Base-by-base conservation (phyloP, 30 jellyfish, hydroid and myxozoan species). In the Aurelia aurita region DNA sequence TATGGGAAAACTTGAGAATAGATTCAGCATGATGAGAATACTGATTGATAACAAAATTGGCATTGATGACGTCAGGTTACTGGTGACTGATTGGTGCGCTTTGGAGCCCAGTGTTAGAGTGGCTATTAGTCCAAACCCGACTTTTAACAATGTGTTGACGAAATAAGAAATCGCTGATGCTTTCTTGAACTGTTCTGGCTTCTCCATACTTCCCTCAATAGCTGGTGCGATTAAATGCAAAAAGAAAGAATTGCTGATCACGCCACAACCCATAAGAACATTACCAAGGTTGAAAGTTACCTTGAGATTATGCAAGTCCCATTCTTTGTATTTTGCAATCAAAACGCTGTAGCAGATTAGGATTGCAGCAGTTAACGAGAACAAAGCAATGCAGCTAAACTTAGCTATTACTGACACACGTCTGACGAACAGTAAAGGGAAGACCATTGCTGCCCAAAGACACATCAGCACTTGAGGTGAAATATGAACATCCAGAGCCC, bases 361-460 rank as follows among this genome's bases (percentile, higher is more conserved):
- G 7, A 74, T 23, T 0, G 89, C 91, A 44, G 35, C 4, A 9
- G 65, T 46, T 6, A 58, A 55, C 27, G 84, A 70, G 16, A 70
- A 49, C 10, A 88, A 23, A 10, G 95, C 71, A 31, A 88, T 12
- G 26, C 73, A 81, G 47, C 97, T 79, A 27, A 79, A 62, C 91
- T 94, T 80, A 0, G 97, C 97, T 0, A 88, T 16, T 25, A 88
- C 34, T 26, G 97, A 88, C 85, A 88, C 89, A n/a, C 91, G 74
- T 44, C 75, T 92, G 18, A 88, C 57, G 57, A 80, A 80, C 8
- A 88, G 81, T 4, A 54, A 83, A 23, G 97, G 97, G 34, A 88
- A 82, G 0, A 75, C 85, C 16, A 74, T 19, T 1, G 45, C 61
- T 2, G 76, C 92, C 97, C 97, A 88, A 12, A 80, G 16, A 15